Percentiles rank a stretch among this genome's conserved stretches.
Evolutionary conservation across 1,140 invertebrate species (phyloP).

Genomic region (Nylanderia fulva): DNA sequence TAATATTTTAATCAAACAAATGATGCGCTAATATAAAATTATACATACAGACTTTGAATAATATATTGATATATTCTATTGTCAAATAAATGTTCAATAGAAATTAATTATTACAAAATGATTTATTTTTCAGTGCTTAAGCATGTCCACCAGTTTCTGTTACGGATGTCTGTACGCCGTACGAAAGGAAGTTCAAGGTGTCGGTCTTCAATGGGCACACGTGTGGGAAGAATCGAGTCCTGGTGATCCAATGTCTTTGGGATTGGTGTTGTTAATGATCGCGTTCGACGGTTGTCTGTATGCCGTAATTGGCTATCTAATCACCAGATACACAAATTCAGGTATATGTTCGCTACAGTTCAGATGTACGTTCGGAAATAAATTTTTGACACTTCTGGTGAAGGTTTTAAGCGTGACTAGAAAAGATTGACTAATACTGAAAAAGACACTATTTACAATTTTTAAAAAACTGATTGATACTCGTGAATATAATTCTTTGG

Average conservation of each 20-base stretch:
- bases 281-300: constrained; percentile 82
- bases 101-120: neutral
- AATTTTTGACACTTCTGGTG: constrained; percentile 59
- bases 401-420: constrained; percentile 49
- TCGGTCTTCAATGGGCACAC: constrained; percentile 84
- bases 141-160: constrained; percentile 88
- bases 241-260: constrained; percentile 85
- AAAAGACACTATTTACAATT: neutral
- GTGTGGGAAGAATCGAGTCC: constrained; percentile 85
- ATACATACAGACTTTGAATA: too few species aligned
- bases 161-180: constrained; percentile 88
- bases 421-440: constrained; percentile 36
- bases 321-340: constrained; percentile 81
- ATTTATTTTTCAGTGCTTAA: constrained; percentile 84
- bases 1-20: neutral
- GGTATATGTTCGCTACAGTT: constrained; percentile 69
- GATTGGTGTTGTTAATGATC: constrained; percentile 80
- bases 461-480: constrained; percentile 6
- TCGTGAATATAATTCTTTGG: neutral
- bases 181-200: constrained; percentile 87
- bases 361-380: neutral
- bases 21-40: neutral
- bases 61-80: neutral
- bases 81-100: too few species aligned
- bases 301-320: constrained; percentile 78